Evolutionary conservation across 2,113 vertebrate genomes (phyloP).

Genomic region (Prionailurus viverrinus): DNA sequence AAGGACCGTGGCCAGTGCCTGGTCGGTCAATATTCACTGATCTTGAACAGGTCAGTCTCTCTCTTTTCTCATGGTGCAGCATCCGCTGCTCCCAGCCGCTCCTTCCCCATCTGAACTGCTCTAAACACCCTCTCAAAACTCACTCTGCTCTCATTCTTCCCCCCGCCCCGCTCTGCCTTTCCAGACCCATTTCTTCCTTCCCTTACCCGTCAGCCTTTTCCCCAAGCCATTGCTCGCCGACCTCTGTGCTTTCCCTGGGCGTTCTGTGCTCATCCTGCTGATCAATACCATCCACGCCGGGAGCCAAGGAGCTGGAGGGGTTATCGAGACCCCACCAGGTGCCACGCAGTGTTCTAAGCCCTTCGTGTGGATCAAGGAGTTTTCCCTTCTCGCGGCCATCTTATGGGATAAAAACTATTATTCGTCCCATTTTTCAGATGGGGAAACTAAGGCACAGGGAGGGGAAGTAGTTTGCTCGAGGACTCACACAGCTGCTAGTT

Average conservation of each 20-base stretch:
- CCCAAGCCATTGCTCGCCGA: fast-evolving
- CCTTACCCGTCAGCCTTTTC: neutral
- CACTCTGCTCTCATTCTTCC: neutral
- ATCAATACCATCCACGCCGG: neutral
- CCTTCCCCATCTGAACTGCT: neutral
- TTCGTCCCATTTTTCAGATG: neutral
- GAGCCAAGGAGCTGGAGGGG: neutral
- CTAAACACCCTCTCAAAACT: neutral
- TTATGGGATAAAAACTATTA: neutral
- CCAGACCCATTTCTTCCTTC: neutral
- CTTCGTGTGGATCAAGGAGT: neutral
- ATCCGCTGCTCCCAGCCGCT: neutral
- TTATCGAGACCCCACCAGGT: fast-evolving
- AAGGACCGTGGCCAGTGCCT: neutral
- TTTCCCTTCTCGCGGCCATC: neutral
- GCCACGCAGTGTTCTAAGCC: neutral
- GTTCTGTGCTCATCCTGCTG: neutral
- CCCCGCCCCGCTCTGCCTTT: neutral
- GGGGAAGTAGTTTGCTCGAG: neutral
- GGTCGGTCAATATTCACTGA: neutral
- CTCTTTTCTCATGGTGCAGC: neutral
- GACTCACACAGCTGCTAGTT: neutral
- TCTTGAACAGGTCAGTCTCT: neutral
- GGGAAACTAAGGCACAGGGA: neutral
- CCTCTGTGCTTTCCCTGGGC: neutral